Base-by-base conservation (phyloP, 2,113 vertebrate species). In the Urocynchramus pylzowi region DNA sequence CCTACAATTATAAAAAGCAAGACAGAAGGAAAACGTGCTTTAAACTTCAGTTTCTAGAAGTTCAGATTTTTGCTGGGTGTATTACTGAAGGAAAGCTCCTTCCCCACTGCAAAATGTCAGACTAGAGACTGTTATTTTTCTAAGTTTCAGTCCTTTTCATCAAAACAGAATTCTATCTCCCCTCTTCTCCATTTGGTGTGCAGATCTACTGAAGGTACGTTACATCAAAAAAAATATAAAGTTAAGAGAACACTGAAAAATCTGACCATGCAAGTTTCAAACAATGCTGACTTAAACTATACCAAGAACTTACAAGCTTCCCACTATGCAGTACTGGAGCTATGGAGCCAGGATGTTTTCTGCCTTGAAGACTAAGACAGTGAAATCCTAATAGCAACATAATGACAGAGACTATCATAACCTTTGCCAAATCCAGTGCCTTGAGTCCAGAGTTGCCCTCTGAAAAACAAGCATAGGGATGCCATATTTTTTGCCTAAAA, bases 1-100 rank as follows among this genome's bases (percentile, higher is more conserved):
- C 88, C 94, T 93, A 73, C 85, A 94, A 88, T 92, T 93, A 94
- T 69, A 53, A 83, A 60, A 64, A 41, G 20, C 44, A 69, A 87
- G 31, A 35, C 63, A 49, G 41, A 33, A 39, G 24, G 73, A 69
- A 90, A 90, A 41, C 50, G n/a, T 13, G 30, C n/a, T 53, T 59
- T 61, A 56, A 63, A n/a, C 39, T 47, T 91, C 74, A 75, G 35
- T 44, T 65, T 37, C 33, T 60, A n/a, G 24, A 59, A 71, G 39
- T 47, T 93, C 31, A 52, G 28, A 41, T 44, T 83, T 79, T 42
- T 79, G 18, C 60, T 91, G 20, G 52, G 27, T 73, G 44, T 31
- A 49, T 79, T 19, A 59, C 31, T 49, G 39, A 67, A 91, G 7
- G 6, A 65, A 93, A 85, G 9, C 7, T 20, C 67, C 52, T 57